A percentile compares a stretch with the other conserved stretches of the same genome.
Conservation (phyloP, 2,113 vertebrate genomes). For the Silurus meridionalis region DNA sequence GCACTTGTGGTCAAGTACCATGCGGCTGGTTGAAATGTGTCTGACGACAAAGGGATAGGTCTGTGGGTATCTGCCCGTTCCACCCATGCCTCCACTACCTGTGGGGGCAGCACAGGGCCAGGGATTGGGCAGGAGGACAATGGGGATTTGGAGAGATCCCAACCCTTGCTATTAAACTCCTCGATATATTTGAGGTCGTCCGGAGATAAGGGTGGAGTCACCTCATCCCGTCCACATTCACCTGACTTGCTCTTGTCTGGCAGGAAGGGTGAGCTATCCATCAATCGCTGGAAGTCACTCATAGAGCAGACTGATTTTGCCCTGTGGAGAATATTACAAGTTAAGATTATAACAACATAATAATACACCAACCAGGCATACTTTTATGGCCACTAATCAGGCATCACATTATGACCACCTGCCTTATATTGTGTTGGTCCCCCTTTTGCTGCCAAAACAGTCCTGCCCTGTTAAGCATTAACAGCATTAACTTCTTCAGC, state of each 20-base stretch:
- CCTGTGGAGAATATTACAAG: conserved; percentile 66
- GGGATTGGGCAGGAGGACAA: conserved; percentile 56
- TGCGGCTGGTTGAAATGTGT: conserved; percentile 80
- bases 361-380: too few relatives aligned
- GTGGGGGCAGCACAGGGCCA: conserved; percentile 32
- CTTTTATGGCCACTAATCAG: too few relatives aligned
- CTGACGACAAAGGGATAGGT: conserved; percentile 58
- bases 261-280: conserved; percentile 96
- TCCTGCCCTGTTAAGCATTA: too few relatives aligned
- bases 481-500: too few relatives aligned
- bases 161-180: conserved; percentile 90
- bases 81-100: conserved; percentile 73
- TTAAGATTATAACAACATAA: neutral
- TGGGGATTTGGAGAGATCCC: conserved; percentile 76
- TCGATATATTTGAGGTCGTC: conserved; percentile 98
- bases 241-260: conserved; percentile 83
- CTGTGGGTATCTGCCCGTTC: conserved; percentile 75
- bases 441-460: too few relatives aligned
- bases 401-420: too few relatives aligned
- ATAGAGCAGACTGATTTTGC: conserved; percentile 97
- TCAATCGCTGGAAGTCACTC: conserved; percentile 96
- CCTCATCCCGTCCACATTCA: conserved; percentile 76
- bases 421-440: too few relatives aligned
- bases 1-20: conserved; percentile 96
- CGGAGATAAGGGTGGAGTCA: conserved; percentile 92